A percentile compares a stretch with the other conserved stretches of the same genome.
phyloP scores from a whole-genome alignment of 2,797 vertebrate genomes.

The Neomorphus geoffroyi region DNA sequence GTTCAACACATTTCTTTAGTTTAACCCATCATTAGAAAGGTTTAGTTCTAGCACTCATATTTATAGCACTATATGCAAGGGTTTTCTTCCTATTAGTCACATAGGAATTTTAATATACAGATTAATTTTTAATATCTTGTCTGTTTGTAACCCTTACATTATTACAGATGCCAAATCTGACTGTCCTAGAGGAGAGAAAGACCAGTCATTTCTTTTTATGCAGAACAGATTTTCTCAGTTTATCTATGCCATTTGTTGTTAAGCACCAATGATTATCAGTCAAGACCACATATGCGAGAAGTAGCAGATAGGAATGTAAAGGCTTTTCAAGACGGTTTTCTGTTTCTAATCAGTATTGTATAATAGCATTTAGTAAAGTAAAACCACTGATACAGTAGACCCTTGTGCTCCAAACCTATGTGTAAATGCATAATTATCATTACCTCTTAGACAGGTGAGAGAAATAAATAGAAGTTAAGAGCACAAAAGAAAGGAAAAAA shows the following conservation, averaged over 20 bases:
- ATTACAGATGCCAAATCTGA: conserved; percentile 25
- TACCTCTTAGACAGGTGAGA: not conserved
- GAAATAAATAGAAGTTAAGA: not conserved
- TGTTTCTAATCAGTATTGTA: not conserved
- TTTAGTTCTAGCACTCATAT: conserved; percentile 42
- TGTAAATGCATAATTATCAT: not conserved
- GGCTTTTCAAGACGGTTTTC: not conserved
- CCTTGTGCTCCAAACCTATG: not conserved
- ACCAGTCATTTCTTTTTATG: not conserved
- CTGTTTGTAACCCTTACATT: conserved; percentile 31
- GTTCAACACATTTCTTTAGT: not conserved
- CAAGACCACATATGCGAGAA: no score
- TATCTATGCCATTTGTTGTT: not conserved
- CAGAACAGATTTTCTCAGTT: not conserved
- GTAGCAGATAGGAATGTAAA: not conserved
- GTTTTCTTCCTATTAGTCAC: conserved; percentile 48
- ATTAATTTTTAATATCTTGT: conserved; percentile 72
- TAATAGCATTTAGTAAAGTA: not conserved
- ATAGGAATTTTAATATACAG: conserved; percentile 55
- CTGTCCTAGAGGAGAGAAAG: not conserved
- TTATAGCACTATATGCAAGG: conserved; percentile 11
- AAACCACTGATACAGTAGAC: not conserved
- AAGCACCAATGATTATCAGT: not conserved
- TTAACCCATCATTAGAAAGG: not conserved
- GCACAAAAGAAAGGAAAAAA: not conserved